phyloP scores from a whole-genome alignment of 53 echinoderm and acorn worm species.

The Echinometra lucunter region DNA sequence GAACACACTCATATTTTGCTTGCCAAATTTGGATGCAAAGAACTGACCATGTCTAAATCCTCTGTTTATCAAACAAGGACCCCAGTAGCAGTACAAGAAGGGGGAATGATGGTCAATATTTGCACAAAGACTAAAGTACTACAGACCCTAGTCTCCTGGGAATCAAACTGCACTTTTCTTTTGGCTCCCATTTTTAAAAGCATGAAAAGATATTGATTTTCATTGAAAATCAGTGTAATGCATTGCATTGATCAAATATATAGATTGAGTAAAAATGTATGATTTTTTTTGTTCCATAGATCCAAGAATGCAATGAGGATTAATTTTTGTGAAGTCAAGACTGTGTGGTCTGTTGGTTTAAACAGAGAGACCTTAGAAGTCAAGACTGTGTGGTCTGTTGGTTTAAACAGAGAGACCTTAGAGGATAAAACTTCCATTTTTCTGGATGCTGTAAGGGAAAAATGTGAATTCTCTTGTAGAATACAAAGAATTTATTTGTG shows the following conservation, averaged over 20 bases:
- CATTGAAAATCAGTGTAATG: not conserved
- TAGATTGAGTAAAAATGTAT: not conserved
- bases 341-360: too few species aligned
- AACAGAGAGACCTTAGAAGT: too few species aligned
- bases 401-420: too few species aligned
- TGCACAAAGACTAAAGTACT: conserved; percentile 12
- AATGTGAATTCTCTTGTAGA: too few species aligned
- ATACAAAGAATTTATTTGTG: too few species aligned
- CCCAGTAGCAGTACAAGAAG: conserved; percentile 37
- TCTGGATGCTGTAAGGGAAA: too few species aligned
- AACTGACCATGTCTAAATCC: conserved; percentile 49
- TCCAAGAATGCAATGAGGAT: too few species aligned
- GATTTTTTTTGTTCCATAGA: too few species aligned
- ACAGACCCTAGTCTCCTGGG: not conserved
- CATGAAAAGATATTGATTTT: not conserved
- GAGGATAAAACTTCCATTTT: too few species aligned
- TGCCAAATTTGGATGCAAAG: conserved; percentile 47
- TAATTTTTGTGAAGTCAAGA: too few species aligned
- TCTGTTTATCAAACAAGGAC: conserved; percentile 16
- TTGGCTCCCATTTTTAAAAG: not conserved
- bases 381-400: too few species aligned
- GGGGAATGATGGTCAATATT: conserved; percentile 27
- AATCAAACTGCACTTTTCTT: conserved; percentile 12
- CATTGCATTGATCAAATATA: not conserved
- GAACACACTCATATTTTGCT: conserved; percentile 33